Evolutionary conservation across 2,797 vertebrate genomes (phyloP).

Genomic region (Staurois parvus): DNA sequence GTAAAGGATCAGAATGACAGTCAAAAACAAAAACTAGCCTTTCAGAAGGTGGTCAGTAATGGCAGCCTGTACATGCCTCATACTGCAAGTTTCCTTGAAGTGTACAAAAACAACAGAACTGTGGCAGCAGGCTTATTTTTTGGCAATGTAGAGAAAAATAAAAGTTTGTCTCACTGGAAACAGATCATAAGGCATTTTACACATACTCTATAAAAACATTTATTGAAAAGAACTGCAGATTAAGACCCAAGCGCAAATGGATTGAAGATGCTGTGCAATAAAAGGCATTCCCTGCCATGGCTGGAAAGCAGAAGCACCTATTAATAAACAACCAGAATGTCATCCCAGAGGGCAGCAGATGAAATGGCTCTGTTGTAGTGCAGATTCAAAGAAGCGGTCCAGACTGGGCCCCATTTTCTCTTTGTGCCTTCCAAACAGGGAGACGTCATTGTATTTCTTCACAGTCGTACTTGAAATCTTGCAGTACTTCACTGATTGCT

Average conservation of each 20-base stretch:
- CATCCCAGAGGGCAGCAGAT: conserved; percentile 22
- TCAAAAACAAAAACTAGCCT: too few relatives aligned
- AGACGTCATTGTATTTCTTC: conserved; percentile 85
- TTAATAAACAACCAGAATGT: conserved; percentile 15
- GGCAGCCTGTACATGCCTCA: background rate
- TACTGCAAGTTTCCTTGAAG: background rate
- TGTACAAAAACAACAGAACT: background rate
- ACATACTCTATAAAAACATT: conserved; percentile 13
- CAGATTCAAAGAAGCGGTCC: conserved; percentile 32
- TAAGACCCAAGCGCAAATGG: conserved; percentile 3
- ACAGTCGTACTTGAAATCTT: conserved; percentile 95
- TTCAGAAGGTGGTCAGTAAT: background rate
- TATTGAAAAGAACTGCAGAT: conserved; percentile 4
- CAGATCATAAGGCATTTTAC: conserved; percentile 23
- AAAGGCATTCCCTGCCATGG: conserved; percentile 16
- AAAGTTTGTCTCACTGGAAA: background rate
- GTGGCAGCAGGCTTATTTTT: background rate
- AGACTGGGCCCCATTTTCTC: conserved; percentile 49
- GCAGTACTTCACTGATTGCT: conserved; percentile 92
- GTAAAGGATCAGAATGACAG: too few relatives aligned
- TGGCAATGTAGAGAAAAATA: background rate
- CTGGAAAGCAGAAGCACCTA: background rate
- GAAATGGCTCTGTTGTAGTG: conserved; percentile 2
- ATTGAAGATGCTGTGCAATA: conserved; percentile 15
- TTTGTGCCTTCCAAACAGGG: conserved; percentile 65